Conservation (phyloP, 2,113 vertebrate genomes). For the Leuciscus idus region DNA sequence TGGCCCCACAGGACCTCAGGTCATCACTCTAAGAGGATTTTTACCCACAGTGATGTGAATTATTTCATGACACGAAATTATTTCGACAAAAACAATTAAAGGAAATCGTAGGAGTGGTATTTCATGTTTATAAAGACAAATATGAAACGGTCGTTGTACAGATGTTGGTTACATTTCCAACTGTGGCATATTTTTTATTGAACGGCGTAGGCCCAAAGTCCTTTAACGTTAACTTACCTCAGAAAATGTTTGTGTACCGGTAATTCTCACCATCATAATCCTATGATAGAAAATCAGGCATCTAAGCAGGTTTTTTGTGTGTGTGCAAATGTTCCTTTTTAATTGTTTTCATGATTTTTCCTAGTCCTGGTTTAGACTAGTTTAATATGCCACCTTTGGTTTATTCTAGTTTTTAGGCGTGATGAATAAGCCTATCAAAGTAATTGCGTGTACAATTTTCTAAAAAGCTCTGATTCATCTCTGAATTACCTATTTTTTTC, state of each 20-base stretch:
- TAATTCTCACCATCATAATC: background rate
- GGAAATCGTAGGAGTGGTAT: background rate
- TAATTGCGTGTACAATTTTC: background rate
- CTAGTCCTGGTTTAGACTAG: background rate
- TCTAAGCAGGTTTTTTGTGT: background rate
- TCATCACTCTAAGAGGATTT: background rate
- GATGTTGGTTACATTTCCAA: background rate
- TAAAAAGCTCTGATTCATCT: background rate
- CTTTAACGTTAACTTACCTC: background rate
- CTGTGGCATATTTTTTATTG: background rate
- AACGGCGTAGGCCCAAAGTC: constrained; percentile 15
- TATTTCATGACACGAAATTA: background rate
- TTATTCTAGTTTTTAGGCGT: background rate
- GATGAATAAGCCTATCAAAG: background rate
- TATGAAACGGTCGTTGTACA: background rate
- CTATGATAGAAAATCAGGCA: background rate
- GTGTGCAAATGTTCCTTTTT: no score
- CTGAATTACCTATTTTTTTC: background rate
- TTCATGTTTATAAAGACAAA: background rate
- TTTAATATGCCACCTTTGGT: background rate
- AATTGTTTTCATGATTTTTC: background rate
- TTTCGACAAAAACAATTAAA: background rate
- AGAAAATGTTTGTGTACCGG: background rate
- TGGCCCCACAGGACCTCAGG: constrained; percentile 21
- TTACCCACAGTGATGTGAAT: background rate